Evolutionary conservation across 1,140 invertebrate species (phyloP), one percentile per base, ranked within the genome.

Genomic region (Conus ventricosus): DNA sequence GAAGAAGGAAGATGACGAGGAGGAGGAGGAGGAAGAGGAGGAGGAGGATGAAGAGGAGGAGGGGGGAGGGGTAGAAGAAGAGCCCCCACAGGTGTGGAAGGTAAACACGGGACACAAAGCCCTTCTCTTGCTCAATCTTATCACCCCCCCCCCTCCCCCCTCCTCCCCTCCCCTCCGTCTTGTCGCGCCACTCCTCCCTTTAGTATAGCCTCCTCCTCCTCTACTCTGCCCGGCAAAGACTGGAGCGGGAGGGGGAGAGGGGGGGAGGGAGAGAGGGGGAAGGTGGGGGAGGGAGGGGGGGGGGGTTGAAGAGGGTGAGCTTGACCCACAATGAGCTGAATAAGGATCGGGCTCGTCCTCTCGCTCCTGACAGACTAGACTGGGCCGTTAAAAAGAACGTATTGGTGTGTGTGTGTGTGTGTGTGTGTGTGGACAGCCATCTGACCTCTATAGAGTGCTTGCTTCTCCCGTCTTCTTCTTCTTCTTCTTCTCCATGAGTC

Each of bases 61-160:
- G 23, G 27, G 20, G 55, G 55, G 82, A 27, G n/a, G 55, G 4
- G 57, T 4, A 7, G 53, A 54, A 4, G 23, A 13, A 81, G 80
- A 15, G 7, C 3, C 15, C 15, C n/a, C 82, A 84, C 82, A 84
- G 82, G 82, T 84, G 82, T 84, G 60, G n/a, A n/a, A 39, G 57
- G 82, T 84, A 84, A 84, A 84, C 82, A 84, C 20, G 6, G 15
- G 10, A 84, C 82, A 84, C 82, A 84, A 84, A 57, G 20, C 15
- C 81, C 55, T 20, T 51, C 23, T 53, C 15, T 53, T 10, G 39
- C 39, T 81, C 25, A 53, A n/a, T 20, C 25, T 17, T 81, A 51
- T 81, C 53, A n/a, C 55, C 5, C 1, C 53, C 5, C 1, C 53
- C 17, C 81, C 51, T 23, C 55, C 53, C 54, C 54, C n/a, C 53